phyloP scores from a whole-genome alignment of 2,888 invertebrate genomes.

The Sarcophaga variegata region DNA sequence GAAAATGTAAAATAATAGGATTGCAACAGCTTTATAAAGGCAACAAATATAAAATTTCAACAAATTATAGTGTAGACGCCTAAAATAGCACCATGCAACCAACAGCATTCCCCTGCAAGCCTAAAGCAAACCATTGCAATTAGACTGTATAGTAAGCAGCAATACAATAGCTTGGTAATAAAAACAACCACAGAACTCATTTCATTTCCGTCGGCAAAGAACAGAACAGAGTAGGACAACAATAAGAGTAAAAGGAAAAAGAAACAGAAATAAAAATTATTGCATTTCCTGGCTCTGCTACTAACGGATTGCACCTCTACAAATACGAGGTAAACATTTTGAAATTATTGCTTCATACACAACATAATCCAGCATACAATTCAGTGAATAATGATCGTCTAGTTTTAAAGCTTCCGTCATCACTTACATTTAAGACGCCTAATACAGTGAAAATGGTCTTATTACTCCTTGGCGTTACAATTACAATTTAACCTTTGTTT shows the following conservation, averaged over 20 bases:
- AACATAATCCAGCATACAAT: conserved; percentile 36
- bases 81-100: conserved; percentile 12
- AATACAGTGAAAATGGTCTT: too few relatives aligned
- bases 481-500: too few relatives aligned
- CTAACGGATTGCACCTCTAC: conserved; percentile 3
- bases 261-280: conserved; percentile 43
- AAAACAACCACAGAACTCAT: conserved; percentile 57
- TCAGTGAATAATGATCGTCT: background rate
- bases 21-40: background rate
- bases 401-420: too few relatives aligned
- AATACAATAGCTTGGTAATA: conserved; percentile 41
- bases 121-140: background rate
- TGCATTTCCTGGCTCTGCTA: conserved; percentile 56
- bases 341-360: background rate
- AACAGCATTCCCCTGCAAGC: conserved; percentile 15
- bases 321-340: conserved; percentile 28
- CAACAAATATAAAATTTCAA: conserved; percentile 55
- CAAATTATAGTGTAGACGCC: conserved; percentile 58
- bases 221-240: conserved; percentile 30
- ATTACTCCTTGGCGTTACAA: too few relatives aligned
- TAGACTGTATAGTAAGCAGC: background rate
- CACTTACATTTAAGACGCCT: too few relatives aligned
- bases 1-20: background rate
- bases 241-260: background rate
- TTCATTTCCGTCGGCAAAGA: conserved; percentile 60